Percentiles rank a stretch among this genome's conserved stretches.
These are phyloP conservation scores for Eustalomyia histrio DNA, from an alignment of 2,888 invertebrate species.

Conservation along the genomic window DNA sequence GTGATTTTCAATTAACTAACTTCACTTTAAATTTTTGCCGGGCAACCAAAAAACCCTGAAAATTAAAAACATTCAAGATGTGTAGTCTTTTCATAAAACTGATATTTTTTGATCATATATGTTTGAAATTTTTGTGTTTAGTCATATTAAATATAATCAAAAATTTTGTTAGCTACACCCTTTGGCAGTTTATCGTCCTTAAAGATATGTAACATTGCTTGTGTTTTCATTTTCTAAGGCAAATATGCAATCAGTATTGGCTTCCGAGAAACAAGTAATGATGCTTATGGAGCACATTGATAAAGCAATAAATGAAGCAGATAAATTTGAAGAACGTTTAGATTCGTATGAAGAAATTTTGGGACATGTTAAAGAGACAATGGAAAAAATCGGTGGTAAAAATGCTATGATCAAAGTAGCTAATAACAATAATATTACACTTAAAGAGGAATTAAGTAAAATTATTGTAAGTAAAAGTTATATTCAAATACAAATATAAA, in stretches of 20 bases:
- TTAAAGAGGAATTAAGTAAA: slow-evolving; percentile 88
- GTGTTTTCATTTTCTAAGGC: slow-evolving; percentile 82
- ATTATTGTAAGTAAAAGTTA: slow-evolving; percentile 83
- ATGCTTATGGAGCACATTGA: slow-evolving; percentile 89
- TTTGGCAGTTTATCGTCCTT: no score
- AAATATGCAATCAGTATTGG: slow-evolving; percentile 94
- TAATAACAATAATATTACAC: slow-evolving; percentile 90
- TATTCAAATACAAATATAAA: background rate
- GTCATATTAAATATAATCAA: no score
- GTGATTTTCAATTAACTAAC: no score
- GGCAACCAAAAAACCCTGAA: no score
- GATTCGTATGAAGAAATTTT: slow-evolving; percentile 90
- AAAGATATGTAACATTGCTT: no score
- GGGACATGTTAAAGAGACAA: slow-evolving; percentile 91
- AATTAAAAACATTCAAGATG: no score
- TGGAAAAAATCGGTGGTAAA: slow-evolving; percentile 95
- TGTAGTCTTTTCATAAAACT: no score
- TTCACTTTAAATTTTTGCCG: no score
- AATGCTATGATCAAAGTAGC: slow-evolving; percentile 92
- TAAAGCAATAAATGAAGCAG: slow-evolving; percentile 87
- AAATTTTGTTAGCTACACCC: no score
- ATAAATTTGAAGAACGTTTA: slow-evolving; percentile 86
- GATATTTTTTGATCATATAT: no score
- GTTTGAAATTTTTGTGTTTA: no score
- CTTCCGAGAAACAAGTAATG: slow-evolving; percentile 91